Base-by-base conservation (phyloP, 1,140 invertebrate genomes). In the Daktulosphaira vitifoliae region DNA sequence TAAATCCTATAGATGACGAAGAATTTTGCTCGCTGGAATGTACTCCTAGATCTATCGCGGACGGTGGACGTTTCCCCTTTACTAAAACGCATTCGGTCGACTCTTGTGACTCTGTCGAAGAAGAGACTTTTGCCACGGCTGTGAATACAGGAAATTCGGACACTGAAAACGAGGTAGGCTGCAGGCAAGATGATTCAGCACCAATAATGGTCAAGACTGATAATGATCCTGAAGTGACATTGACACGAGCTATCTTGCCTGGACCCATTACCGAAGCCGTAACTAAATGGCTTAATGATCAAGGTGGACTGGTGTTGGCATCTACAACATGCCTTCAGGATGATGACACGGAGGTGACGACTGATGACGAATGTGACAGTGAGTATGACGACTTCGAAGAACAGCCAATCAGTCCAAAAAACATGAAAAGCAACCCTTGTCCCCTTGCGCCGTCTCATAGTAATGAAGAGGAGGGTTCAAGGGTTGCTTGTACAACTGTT, bases 371-470 rank as follows among this genome's bases (percentile, higher is more conserved):
- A 1, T 53, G 46, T 2, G 70, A 68, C 23, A 68, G 68, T 5
- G 68, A 69, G 16, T 68, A 69, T 11, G 70, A 68, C 50, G 68
- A 69, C 33, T 65, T 68, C 8, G 69, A 67, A 49, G 71, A 71
- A 44, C 66, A 67, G 20, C 50, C 69, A 42, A 71, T 70, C 67
- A 71, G 68, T 73, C 71, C 70, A 74, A 74, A 74, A 74, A 74
- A 74, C 73, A 71, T 65, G 72, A 37, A 69, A 69, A 66, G 72
- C 73, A 74, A 74, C 73, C 73, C 73, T 74, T 74, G 71, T 69
- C 73, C 68, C 29, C 11, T 33, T 74, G 73, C 68, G 69, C 69
- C 71, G 72, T 74, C 67, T 71, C 71, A 52, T 74, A 71, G 70
- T 67, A n/a, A n/a, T n/a, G 66, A 62, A 15, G 44, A 66, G 29